These are phyloP conservation scores for Pollimyrus isidori DNA, from an alignment of 2,113 vertebrate species.

Conservation along the genomic window DNA sequence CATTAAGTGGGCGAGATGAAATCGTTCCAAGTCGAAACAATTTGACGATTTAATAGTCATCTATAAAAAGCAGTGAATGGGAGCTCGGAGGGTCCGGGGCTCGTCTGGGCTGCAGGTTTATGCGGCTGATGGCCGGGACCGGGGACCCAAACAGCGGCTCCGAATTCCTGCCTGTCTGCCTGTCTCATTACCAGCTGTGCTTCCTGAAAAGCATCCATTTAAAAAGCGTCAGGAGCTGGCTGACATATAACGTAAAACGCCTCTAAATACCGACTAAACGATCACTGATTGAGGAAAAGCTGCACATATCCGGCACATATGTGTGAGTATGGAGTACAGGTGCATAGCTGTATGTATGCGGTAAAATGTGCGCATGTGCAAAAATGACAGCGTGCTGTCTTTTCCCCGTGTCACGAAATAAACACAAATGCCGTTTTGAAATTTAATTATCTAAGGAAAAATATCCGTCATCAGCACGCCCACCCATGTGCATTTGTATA, in stretches of 20 bases:
- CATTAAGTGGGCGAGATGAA: slow-evolving; percentile 37
- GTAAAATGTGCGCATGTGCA: neutral
- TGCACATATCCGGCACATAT: neutral
- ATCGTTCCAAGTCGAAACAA: slow-evolving; percentile 42
- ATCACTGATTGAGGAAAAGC: neutral
- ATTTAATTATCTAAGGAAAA: neutral
- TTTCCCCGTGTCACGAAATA: neutral
- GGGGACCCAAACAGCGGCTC: neutral
- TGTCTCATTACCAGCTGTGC: neutral
- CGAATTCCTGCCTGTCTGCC: neutral
- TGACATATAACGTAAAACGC: neutral
- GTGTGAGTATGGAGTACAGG: neutral
- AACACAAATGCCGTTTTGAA: neutral
- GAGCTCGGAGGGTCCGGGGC: slow-evolving; percentile 24
- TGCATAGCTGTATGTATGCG: neutral
- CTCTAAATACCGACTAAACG: neutral
- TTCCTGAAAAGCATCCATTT: neutral
- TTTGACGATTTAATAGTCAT: slow-evolving; percentile 48
- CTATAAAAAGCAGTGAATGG: slow-evolving; percentile 42
- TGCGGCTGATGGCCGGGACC: neutral
- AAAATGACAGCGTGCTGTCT: neutral
- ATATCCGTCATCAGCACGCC: neutral
- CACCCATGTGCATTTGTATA: neutral
- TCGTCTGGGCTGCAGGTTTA: slow-evolving; percentile 18
- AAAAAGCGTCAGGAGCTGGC: neutral